Evolutionary conservation across 2,797 vertebrate genomes (phyloP), one percentile per base, ranked within the genome.

Genomic region (Coregonus ussuriensis): DNA sequence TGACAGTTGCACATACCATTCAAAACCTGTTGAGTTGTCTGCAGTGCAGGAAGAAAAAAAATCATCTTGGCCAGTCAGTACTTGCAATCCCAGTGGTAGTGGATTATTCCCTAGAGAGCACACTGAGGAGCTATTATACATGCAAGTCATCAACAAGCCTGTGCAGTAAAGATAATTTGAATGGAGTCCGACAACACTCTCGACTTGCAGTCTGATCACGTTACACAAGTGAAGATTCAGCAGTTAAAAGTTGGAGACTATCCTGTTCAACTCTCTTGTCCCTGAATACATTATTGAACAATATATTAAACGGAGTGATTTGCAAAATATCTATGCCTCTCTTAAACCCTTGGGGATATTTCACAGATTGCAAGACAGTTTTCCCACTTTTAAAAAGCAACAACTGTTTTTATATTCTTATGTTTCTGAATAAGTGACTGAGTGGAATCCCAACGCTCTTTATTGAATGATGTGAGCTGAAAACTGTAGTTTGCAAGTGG

Each of bases 191-290:
- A 52, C 70, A 31, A 25, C 15, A 69, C 41, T 66, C 3, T 13
- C 9, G 13, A 25, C 41, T 29, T 53, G 47, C 4, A 53, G 70
- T 53, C 70, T 29, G n/a, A 1, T 71, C 70, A 52, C 51, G 51
- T 53, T 25, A 18, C 47, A n/a, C 6, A 16, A 52, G 70, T 29
- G 51, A 13, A 71, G 70, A 71, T 52, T 53, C 70, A 71, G 70
- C 51, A 71, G 70, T 71, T 71, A 52, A 71, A 71, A 52, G 41
- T 51, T 25, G 51, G 47, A 52, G 70, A 29, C n/a, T 29, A 52
- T 53, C 25, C 47, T 5, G 25, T 21, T 71, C 13, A 71, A 16
- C 47, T 71, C 41, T 71, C 18, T n/a, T 4, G 6, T 18, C 13
- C 21, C 41, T 52, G 51, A 53, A 71, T 71, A 31, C 47, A 29